phyloP scores from a whole-genome alignment of 2,888 invertebrate species.

The Drosophila atripex region DNA sequence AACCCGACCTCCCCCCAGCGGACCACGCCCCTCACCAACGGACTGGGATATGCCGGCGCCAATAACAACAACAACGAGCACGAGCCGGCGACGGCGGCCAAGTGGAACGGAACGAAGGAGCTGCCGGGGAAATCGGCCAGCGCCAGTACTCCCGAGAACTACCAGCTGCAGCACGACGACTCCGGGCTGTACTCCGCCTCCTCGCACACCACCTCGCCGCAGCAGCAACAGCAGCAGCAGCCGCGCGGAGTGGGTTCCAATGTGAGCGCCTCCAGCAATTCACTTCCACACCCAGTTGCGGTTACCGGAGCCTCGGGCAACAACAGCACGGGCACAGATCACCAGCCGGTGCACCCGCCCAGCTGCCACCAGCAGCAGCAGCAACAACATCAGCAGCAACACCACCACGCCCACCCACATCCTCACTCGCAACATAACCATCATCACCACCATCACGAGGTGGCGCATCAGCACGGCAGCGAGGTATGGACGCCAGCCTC shows the following conservation, averaged over 20 bases:
- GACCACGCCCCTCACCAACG: slow-evolving; percentile 83
- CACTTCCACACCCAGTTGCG: slow-evolving; percentile 61
- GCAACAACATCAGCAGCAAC: slow-evolving; percentile 42
- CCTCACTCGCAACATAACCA: slow-evolving; percentile 56
- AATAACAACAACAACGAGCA: slow-evolving; percentile 73
- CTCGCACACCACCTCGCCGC: slow-evolving; percentile 81
- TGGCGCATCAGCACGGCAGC: slow-evolving; percentile 80
- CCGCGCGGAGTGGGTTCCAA: slow-evolving; percentile 52
- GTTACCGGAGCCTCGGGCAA: slow-evolving; percentile 29
- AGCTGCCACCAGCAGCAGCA: slow-evolving; percentile 46
- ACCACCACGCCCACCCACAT: slow-evolving; percentile 52
- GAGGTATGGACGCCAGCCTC: slow-evolving; percentile 86
- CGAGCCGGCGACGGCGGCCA: slow-evolving; percentile 62
- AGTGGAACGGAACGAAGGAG: slow-evolving; percentile 79
- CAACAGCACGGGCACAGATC: slow-evolving; percentile 43
- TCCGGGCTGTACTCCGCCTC: slow-evolving; percentile 80
- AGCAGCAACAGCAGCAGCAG: slow-evolving; percentile 68
- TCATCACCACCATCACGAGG: slow-evolving; percentile 59
- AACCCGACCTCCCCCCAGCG: slow-evolving; percentile 73
- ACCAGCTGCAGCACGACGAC: slow-evolving; percentile 80
- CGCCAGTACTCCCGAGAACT: slow-evolving; percentile 75
- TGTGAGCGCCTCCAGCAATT: slow-evolving; percentile 71
- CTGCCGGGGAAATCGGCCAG: slow-evolving; percentile 63
- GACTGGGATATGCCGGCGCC: slow-evolving; percentile 69
- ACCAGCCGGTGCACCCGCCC: slow-evolving; percentile 47